Evolutionary conservation across 2,888 invertebrate species (phyloP).

Genomic region (Spilosoma lubricipeda): DNA sequence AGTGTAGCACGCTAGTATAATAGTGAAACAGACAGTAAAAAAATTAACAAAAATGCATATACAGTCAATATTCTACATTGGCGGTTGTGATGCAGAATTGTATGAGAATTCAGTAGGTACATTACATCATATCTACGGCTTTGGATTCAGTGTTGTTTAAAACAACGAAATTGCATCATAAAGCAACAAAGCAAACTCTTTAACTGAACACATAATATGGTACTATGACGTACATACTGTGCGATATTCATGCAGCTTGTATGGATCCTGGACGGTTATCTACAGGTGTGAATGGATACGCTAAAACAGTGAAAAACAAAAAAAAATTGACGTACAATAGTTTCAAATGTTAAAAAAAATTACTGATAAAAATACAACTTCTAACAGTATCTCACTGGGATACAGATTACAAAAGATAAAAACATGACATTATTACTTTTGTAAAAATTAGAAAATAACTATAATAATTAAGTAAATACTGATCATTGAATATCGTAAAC

Average conservation of each 20-base stretch:
- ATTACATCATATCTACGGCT: background rate
- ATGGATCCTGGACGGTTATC: constrained; percentile 74
- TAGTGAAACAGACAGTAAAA: background rate
- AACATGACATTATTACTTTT: background rate
- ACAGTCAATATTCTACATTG: background rate
- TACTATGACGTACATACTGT: constrained; percentile 70
- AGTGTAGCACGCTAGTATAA: constrained; percentile 23
- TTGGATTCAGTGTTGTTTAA: background rate
- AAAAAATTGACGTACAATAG: constrained; percentile 32
- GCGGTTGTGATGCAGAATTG: background rate
- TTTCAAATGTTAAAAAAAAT: constrained; percentile 29
- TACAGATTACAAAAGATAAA: constrained; percentile 1
- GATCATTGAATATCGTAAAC: constrained; percentile 5
- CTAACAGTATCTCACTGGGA: constrained; percentile 1
- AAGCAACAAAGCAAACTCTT: constrained; percentile 17
- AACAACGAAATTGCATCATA: constrained; percentile 12
- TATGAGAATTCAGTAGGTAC: background rate
- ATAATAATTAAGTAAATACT: constrained; percentile 2
- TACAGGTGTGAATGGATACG: constrained; percentile 72
- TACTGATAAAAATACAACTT: constrained; percentile 19
- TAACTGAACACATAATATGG: constrained; percentile 63
- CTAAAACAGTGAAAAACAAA: constrained; percentile 67
- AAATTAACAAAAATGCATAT: background rate
- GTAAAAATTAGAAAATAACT: constrained; percentile 1
- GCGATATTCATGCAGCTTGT: constrained; percentile 78